Base-by-base conservation (phyloP, 1,140 invertebrate species). In the Nylanderia fulva region DNA sequence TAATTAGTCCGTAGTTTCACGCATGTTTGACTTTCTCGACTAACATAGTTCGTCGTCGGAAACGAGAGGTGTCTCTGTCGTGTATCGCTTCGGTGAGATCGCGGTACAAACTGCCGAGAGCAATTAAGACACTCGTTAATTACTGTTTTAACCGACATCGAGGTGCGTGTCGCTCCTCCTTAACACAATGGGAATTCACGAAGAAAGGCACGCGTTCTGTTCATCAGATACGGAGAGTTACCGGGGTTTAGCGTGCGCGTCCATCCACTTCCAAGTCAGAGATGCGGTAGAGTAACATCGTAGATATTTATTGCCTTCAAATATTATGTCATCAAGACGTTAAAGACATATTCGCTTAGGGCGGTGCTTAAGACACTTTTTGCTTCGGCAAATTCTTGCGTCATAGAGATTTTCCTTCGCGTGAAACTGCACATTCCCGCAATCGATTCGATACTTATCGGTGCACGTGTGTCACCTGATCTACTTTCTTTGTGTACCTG, bases 1-100 rank as follows among this genome's bases (percentile, higher is more conserved):
- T 85, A 90, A 88, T 90, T 86, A 89, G 77, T 64, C 66, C 63
- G 76, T 86, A 87, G 88, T 88, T 90, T 90, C 84, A 86, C 69
- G 88, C 77, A 64, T 85, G 82, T 89, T 90, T 86, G 86, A 88
- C 66, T 88, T 85, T 88, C 69, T 71, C 80, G 33, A 61, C 21
- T 85, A 60, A 39, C 48, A 42, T 48, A 36, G 63, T 63, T 71
- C 68, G 75, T 48, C 39, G 64, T 61, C 58, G 56, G 66, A 1
- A 82, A 72, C 24, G 42, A 36, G 42, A 48, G 33, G 36, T 60
- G 64, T 79, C 72, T 61, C 80, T 18, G 74, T 79, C 60, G 74
- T 80, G 33, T 79, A 79, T 84, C 85, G 66, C 84, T 42, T 15
- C 36, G 45, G 36, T 45, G 21, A 56, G 54, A 86, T 89, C 71